Base-by-base conservation (phyloP, 2,113 vertebrate species). In the Leuciscus idus region DNA sequence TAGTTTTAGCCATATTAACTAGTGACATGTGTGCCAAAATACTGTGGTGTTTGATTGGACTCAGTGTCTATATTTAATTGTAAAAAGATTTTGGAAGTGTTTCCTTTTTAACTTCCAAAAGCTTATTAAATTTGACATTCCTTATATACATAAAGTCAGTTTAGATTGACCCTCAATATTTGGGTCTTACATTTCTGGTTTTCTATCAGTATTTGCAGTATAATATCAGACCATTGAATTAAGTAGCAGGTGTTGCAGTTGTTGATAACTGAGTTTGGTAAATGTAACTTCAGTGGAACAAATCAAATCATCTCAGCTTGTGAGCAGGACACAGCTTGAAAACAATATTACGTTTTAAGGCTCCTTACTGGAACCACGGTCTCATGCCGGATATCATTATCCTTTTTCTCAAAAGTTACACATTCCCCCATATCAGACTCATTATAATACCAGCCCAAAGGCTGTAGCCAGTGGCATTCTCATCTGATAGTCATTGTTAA, bases 181-280 rank as follows among this genome's bases (percentile, higher is more conserved):
- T 8, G 43, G 48, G 12, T 75, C 72, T n/a, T 26, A 43, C 4
- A 74, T 75, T 7, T 3, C 39, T 48, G 72, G 2, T 48, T 26
- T 75, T 26, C 12, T 15, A 48, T 26, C 39, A 74, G 2, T 26
- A 46, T 46, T 75, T 75, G 23, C 11, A 8, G 11, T 75, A 50
- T 48, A 75, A 74, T 74, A 26, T 48, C n/a, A 74, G 72, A 48
- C 43, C 11, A 48, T 59, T 78, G 30, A 30, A 12, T 11, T 59
- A 4, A 57, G 52, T 79, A 39, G 28, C 76, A 79, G 76, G 52
- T 79, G 76, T 39, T 36, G 33, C 19, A 57, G 30, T 3, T 57
- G 48, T 36, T n/a, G 30, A n/a, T 79, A 79, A 78, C 39, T 57
- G 33, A 36, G 76, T 78, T 78, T 78, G 76, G 28, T 59, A n/a